Evolutionary conservation across 2,888 invertebrate species (phyloP).

Genomic region (Lymantria monacha): DNA sequence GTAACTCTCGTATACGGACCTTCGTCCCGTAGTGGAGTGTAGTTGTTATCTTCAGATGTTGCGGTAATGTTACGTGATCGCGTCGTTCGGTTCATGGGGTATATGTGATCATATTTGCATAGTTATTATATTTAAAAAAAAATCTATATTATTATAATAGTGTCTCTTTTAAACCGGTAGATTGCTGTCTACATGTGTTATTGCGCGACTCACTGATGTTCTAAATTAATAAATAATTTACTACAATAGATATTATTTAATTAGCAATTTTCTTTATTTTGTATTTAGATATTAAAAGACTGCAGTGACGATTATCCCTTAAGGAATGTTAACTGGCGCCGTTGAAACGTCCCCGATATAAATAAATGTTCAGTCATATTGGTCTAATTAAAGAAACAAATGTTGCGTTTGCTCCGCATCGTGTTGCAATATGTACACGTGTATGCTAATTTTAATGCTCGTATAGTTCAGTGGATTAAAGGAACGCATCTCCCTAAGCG

Average conservation of each 20-base stretch:
- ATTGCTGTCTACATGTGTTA: slow-evolving; percentile 44
- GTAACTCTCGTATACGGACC: slow-evolving; percentile 4
- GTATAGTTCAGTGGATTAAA: slow-evolving; percentile 23
- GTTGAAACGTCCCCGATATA: slow-evolving; percentile 44
- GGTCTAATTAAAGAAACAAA: slow-evolving; percentile 44
- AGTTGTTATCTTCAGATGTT: slow-evolving; percentile 62
- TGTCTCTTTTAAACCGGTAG: slow-evolving; percentile 60
- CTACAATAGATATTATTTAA: not conserved
- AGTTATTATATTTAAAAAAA: slow-evolving; percentile 62
- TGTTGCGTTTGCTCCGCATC: slow-evolving; percentile 31
- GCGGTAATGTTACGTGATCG: slow-evolving; percentile 61
- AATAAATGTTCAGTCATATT: slow-evolving; percentile 52
- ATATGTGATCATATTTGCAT: slow-evolving; percentile 76
- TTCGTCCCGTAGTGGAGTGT: slow-evolving; percentile 46
- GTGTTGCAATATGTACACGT: slow-evolving; percentile 10
- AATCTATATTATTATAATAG: slow-evolving; percentile 68
- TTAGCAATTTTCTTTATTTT: too few relatives aligned
- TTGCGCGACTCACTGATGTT: slow-evolving; percentile 29
- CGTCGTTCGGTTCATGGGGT: slow-evolving; percentile 76
- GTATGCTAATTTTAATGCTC: not conserved
- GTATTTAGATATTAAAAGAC: not conserved
- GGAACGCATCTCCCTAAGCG: not conserved
- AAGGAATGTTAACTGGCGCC: slow-evolving; percentile 19
- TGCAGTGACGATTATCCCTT: not conserved
- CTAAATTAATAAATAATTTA: not conserved